Base-by-base conservation (phyloP, 2,797 vertebrate species). In the Gallinago stenura region DNA sequence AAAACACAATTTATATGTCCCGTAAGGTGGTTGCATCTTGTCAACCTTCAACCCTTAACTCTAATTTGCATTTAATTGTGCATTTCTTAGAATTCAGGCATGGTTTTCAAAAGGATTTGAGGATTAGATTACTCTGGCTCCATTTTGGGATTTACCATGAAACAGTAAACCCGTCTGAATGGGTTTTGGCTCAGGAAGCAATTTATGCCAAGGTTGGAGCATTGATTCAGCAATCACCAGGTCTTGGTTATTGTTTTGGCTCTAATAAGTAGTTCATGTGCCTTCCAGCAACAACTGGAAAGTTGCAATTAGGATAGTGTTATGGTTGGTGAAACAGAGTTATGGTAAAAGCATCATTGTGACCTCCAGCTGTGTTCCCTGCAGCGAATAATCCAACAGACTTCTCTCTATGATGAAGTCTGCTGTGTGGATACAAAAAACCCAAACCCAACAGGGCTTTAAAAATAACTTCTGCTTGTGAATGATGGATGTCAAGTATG, bases 381-480 rank as follows among this genome's bases (percentile, higher is more conserved):
- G 65, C 51, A 73, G 65, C 66, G 65, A 78, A 33, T 53, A 72
- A 57, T 50, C 46, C 30, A 45, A 18, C 51, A 65, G 57, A 15
- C 15, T 65, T 82, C 53, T 41, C 37, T 89, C 4, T 33, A 1
- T 54, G 46, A 33, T 33, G 28, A 53, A 56, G 12, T 72, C 64
- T 71, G 31, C 54, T 73, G 2, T 19, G 24, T 82, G 24, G 37
- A 39, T 70, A 37, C 20, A 37, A 57, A 81, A 71, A 70, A 43
- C 7, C 16, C 41, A 31, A 7, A 15, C 1, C 26, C 37, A 71
- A 19, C 12, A 13, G 18, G 37, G 15, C 61, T 92, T 87, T 70
- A 56, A 90, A 92, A 87, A 41, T 61, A 65, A 21, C 15, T 87
- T 57, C 57, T 54, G 10, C 22, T 78, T 87, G 24, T 82, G 61